These are phyloP conservation scores for Eristalis arbustorum DNA, from an alignment of 2,888 invertebrate genomes.

Conservation along the genomic window DNA sequence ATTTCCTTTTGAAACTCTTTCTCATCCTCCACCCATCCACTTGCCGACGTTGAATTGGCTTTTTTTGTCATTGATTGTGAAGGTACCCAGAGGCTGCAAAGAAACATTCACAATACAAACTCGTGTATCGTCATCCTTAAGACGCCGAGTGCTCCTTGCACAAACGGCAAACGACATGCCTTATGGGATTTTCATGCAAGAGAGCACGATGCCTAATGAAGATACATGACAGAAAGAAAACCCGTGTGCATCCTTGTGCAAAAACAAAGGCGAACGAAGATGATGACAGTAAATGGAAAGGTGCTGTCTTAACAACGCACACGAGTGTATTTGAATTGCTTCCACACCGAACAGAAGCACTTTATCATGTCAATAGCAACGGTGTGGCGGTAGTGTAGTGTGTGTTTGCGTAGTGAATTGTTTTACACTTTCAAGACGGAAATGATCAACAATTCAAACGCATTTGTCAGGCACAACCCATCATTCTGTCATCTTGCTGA, in stretches of 20 bases:
- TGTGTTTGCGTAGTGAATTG: background rate
- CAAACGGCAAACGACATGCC: background rate
- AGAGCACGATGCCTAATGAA: background rate
- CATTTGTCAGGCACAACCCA: background rate
- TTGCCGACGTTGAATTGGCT: background rate
- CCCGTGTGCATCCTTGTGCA: background rate
- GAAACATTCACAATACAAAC: background rate
- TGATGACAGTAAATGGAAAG: background rate
- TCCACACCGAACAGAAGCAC: background rate
- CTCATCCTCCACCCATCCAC: background rate
- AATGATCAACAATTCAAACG: background rate
- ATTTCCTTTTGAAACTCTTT: background rate
- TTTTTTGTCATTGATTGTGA: background rate
- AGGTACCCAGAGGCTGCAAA: background rate
- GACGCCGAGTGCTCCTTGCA: background rate
- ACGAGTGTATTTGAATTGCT: background rate
- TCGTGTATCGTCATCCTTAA: background rate
- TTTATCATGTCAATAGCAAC: background rate
- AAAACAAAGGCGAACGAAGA: background rate
- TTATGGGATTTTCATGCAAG: background rate
- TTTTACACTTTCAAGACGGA: background rate
- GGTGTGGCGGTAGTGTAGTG: background rate
- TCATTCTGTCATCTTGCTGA: background rate
- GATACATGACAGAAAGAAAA: background rate
- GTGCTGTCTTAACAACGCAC: background rate